Evolutionary conservation across 2,113 vertebrate species (phyloP).

Genomic region (Odocoileus virginianus): DNA sequence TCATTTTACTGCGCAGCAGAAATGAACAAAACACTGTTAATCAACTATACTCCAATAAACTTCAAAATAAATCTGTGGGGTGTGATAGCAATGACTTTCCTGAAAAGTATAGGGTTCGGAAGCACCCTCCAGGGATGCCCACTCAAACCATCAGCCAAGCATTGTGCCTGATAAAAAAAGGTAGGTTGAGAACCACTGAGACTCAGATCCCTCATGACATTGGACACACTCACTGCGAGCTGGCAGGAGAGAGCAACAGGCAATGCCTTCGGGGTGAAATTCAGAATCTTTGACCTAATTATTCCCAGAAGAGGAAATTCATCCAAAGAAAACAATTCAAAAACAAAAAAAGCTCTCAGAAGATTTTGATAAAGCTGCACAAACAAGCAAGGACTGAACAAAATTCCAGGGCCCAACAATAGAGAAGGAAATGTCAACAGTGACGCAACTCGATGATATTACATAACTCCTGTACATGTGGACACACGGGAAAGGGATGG

Average conservation of each 20-base stretch:
- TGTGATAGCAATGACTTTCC: background rate
- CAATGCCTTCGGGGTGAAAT: background rate
- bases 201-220: background rate
- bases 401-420: background rate
- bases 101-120: background rate
- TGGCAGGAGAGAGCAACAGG: background rate
- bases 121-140: background rate
- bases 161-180: background rate
- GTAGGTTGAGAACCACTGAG: background rate
- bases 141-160: background rate
- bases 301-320: background rate
- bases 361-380: background rate
- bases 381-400: background rate
- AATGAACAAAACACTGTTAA: background rate
- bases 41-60: background rate
- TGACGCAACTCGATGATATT: rapidly evolving
- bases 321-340: background rate
- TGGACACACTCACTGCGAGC: background rate
- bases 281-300: background rate
- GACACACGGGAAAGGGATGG: rapidly evolving
- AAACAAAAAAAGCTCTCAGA: background rate
- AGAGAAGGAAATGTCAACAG: background rate
- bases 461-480: background rate
- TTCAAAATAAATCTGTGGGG: background rate
- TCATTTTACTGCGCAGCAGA: background rate